Conservation (phyloP, 2,888 invertebrate genomes). For the Prosopocoilus inquinatus region DNA sequence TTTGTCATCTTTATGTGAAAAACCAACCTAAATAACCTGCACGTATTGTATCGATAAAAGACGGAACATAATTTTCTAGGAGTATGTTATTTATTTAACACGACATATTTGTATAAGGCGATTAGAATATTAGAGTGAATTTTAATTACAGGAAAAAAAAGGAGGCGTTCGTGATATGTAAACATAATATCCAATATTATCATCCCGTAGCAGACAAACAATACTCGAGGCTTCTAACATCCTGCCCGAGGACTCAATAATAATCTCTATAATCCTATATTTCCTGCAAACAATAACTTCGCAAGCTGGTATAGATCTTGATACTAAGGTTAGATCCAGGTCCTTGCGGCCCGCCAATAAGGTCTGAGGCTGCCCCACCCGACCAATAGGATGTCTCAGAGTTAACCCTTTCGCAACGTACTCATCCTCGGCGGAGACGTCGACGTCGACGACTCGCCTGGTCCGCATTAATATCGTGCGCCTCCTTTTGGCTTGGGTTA, state of each 20-base stretch:
- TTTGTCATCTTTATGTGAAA: too few relatives aligned
- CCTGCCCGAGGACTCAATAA: conserved; percentile 39
- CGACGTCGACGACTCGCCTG: conserved; percentile 28
- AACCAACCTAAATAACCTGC: too few relatives aligned
- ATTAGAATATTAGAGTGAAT: too few relatives aligned
- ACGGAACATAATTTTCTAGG: too few relatives aligned
- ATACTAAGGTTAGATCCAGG: conserved; percentile 47
- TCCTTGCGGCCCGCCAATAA: conserved; percentile 52
- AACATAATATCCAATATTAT: conserved; percentile 24
- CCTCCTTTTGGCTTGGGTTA: conserved; percentile 41
- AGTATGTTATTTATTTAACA: too few relatives aligned
- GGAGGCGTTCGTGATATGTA: background rate
- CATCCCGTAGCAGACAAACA: conserved; percentile 28
- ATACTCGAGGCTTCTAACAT: conserved; percentile 33
- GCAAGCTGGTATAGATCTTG: conserved; percentile 46
- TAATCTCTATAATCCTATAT: conserved; percentile 43
- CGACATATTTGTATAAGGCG: too few relatives aligned
- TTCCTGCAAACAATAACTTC: conserved; percentile 45
- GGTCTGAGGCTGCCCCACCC: conserved; percentile 51
- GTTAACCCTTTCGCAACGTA: conserved; percentile 42
- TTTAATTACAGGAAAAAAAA: too few relatives aligned
- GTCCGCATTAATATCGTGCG: conserved; percentile 40
- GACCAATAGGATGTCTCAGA: conserved; percentile 51
- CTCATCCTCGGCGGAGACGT: conserved; percentile 9
- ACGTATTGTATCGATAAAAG: too few relatives aligned